Conservation (phyloP, 2,113 vertebrate species). For the Zingel zingel region DNA sequence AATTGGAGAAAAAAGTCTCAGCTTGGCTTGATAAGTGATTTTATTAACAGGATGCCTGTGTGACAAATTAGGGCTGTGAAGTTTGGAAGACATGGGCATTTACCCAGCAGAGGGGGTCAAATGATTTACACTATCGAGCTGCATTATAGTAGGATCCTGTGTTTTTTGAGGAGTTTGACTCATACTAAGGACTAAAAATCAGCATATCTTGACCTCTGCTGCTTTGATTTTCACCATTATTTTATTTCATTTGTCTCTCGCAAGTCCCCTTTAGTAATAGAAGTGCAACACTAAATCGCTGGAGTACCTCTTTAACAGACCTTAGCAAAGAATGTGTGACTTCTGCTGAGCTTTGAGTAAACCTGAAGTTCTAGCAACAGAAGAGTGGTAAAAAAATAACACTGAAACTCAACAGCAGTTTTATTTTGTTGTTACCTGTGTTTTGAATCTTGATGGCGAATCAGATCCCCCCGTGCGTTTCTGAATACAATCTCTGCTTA, state of each 20-base stretch:
- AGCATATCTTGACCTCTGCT: not conserved
- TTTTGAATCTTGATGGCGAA: conserved; percentile 43
- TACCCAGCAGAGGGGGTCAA: not conserved
- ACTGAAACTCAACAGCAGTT: conserved; percentile 4
- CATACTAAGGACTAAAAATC: not conserved
- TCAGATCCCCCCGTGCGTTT: conserved; percentile 51
- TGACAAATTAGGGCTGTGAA: too few species aligned
- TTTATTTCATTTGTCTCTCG: not conserved
- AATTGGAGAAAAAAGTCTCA: not conserved
- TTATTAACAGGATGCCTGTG: not conserved
- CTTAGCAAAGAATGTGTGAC: not conserved
- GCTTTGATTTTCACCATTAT: not conserved
- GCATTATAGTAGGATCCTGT: not conserved
- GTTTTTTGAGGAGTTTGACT: not conserved
- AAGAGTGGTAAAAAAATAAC: not conserved
- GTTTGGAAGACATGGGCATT: not conserved
- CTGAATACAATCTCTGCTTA: conserved; percentile 66
- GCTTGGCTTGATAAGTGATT: not conserved
- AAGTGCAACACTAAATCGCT: not conserved
- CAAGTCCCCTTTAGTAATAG: not conserved
- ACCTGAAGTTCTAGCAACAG: conserved; percentile 9
- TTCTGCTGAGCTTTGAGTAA: not conserved
- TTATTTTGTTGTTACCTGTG: conserved; percentile 14
- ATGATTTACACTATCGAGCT: not conserved
- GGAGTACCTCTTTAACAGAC: not conserved